These are phyloP conservation scores for Diarsia mendica DNA, from an alignment of 2,888 invertebrate species.

Conservation along the genomic window DNA sequence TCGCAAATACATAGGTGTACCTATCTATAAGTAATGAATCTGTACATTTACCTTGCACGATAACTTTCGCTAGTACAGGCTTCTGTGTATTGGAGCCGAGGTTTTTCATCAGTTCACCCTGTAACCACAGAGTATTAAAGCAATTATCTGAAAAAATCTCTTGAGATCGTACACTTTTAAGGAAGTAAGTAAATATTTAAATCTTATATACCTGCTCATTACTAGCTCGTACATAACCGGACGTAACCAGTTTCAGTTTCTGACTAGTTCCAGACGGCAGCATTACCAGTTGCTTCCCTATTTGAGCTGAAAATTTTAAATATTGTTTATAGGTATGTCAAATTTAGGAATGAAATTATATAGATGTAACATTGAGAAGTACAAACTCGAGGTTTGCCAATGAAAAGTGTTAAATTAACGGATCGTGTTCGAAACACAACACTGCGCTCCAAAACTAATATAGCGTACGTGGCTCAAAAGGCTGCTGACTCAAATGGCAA, in stretches of 20 bases:
- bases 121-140: constrained; percentile 59
- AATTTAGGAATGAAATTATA: too few species aligned
- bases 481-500: too few species aligned
- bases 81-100: constrained; percentile 68
- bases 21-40: not conserved
- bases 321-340: not conserved
- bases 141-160: not conserved
- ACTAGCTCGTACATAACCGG: constrained; percentile 71
- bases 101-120: constrained; percentile 79
- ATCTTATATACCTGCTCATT: constrained; percentile 75
- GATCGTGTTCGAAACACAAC: too few species aligned
- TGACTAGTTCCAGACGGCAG: constrained; percentile 80
- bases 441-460: too few species aligned
- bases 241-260: constrained; percentile 81
- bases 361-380: too few species aligned
- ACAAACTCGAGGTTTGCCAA: too few species aligned
- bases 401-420: too few species aligned
- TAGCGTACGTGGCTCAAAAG: too few species aligned
- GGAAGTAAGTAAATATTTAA: not conserved
- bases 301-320: constrained; percentile 77
- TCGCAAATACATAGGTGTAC: not conserved
- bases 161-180: not conserved
- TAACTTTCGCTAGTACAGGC: constrained; percentile 79
- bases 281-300: constrained; percentile 85
- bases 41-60: constrained; percentile 78